Evolutionary conservation across 2,797 vertebrate genomes (phyloP), one percentile per base, ranked within the genome.

Genomic region (Tympanoctomys barrerae): DNA sequence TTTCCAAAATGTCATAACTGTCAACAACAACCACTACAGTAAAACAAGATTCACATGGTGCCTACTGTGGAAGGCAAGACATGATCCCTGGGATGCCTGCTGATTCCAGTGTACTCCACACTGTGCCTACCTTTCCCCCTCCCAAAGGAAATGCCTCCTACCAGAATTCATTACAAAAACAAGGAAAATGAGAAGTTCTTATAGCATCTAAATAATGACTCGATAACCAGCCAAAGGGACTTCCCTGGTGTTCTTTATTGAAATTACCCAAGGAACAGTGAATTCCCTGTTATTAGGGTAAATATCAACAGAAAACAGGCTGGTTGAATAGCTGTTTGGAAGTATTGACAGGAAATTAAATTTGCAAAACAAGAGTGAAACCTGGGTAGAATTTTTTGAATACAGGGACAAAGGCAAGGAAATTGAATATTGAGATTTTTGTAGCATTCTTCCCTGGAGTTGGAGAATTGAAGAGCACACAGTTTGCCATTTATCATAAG

Each of bases 321-420:
- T 13, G 21, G 77, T 96, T 77, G 86, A 89, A 84, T 97, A 96
- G 71, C 1, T 95, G 82, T 80, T 97, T 92, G 77, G 54, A 96
- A 96, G 59, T 89, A 83, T 91, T 90, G 52, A 61, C 91, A 97
- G 95, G 97, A 98, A 97, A 97, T 97, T 97, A 97, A 95, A 97
- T 95, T 92, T 94, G 42, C 90, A 95, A 96, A 97, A 93, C 70
- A 89, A 73, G 18, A 90, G 28, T 90, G 94, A 95, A 96, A 70
- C 22, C 28, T 2, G 57, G 81, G 54, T 73, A 82, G 73, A 77
- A 59, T 95, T 89, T 80, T 90, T 96, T 85, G 57, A 68, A 33
- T 54, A n/a, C 3, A 73, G 42, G 36, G 46, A 95, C 83, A 97
- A 97, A 96, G 94, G 73, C 52, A 95, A 96, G 95, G 94, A 97